phyloP scores from a whole-genome alignment of 2,888 invertebrate genomes.

The Macropis europaea region DNA sequence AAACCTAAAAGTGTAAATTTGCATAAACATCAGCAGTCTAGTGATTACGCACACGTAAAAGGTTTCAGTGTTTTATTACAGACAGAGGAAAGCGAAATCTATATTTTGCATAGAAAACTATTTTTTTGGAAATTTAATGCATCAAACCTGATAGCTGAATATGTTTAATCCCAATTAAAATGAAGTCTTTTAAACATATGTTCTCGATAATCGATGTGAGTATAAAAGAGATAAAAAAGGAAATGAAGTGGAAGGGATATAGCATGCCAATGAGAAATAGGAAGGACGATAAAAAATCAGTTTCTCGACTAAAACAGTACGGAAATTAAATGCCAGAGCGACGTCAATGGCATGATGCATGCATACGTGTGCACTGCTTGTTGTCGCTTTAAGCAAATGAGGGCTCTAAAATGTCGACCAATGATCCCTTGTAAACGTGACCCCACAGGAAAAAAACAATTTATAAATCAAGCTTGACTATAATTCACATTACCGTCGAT shows the following conservation, averaged over 20 bases:
- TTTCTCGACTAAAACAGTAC: background rate
- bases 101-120: too few species aligned
- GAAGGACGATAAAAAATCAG: background rate
- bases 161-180: too few species aligned
- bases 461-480: conserved; percentile 47
- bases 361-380: conserved; percentile 1
- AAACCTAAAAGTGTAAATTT: too few species aligned
- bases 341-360: conserved; percentile 37
- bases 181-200: too few species aligned
- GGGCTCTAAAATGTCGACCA: conserved; percentile 43
- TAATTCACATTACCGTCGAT: conserved; percentile 9
- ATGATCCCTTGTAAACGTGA: conserved; percentile 36
- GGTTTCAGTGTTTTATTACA: too few species aligned
- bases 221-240: background rate
- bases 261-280: background rate
- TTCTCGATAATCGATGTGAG: too few species aligned
- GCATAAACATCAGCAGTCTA: too few species aligned
- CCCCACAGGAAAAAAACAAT: conserved; percentile 59
- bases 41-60: too few species aligned
- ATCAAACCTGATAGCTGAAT: too few species aligned
- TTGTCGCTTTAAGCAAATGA: conserved; percentile 38
- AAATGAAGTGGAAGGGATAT: background rate
- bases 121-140: too few species aligned
- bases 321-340: conserved; percentile 32
- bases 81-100: too few species aligned